Percentiles rank a stretch among this genome's conserved stretches.
phyloP scores from a whole-genome alignment of 2,888 invertebrate species.

The Mongoloraphidia duomilia region DNA sequence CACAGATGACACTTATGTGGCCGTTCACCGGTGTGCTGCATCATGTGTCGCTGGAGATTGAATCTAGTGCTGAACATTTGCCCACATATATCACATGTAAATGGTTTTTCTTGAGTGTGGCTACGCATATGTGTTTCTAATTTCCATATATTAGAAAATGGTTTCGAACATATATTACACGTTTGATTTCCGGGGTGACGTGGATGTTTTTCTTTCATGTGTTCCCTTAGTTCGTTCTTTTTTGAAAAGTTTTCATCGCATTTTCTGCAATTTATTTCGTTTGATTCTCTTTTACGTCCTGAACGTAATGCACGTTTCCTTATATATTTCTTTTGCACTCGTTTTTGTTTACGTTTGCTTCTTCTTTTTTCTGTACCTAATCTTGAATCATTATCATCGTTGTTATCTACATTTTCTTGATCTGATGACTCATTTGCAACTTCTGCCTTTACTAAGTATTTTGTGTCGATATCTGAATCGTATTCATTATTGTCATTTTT shows the following conservation, averaged over 20 bases:
- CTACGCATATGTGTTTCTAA: slow-evolving; percentile 11
- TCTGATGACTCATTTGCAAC: no score
- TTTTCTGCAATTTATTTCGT: slow-evolving; percentile 9
- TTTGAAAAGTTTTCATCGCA: background rate
- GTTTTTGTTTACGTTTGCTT: no score
- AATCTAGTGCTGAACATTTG: slow-evolving; percentile 8
- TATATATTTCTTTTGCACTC: background rate
- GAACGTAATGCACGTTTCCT: background rate
- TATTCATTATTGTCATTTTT: no score
- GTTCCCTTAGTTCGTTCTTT: no score
- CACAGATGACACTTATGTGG: background rate
- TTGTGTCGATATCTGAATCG: no score
- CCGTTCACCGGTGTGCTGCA: no score
- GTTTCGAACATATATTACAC: slow-evolving; percentile 7
- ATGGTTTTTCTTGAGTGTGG: slow-evolving; percentile 10
- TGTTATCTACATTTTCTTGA: no score
- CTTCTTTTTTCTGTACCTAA: no score
- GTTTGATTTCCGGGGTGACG: background rate
- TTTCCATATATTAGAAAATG: slow-evolving; percentile 7
- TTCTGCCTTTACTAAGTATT: no score
- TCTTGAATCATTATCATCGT: no score
- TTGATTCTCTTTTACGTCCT: slow-evolving; percentile 7
- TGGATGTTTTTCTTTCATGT: no score
- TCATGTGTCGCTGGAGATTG: no score
- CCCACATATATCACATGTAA: slow-evolving; percentile 10